phyloP scores from a whole-genome alignment of 2,113 vertebrate species.

The Nannobrachium achirus region DNA sequence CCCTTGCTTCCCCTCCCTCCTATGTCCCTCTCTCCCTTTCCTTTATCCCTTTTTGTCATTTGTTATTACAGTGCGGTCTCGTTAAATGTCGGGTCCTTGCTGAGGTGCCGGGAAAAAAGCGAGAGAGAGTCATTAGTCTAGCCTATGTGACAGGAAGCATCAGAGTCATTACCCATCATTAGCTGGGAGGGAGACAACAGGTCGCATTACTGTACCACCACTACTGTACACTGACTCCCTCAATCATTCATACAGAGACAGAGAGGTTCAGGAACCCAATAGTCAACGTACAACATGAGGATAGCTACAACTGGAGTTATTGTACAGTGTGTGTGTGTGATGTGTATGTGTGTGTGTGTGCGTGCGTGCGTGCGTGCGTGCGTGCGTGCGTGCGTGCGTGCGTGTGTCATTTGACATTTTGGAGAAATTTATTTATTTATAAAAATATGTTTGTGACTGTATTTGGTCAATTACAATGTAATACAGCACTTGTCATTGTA shows the following conservation, averaged over 20 bases:
- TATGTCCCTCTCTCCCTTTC: background rate
- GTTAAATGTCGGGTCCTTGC: constrained; percentile 56
- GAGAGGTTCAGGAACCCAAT: constrained; percentile 34
- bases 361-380: background rate
- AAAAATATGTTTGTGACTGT: no score
- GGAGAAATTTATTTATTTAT: no score
- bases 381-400: background rate
- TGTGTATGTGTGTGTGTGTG: background rate
- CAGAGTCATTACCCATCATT: constrained; percentile 61
- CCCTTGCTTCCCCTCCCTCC: background rate
- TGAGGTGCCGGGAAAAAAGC: constrained; percentile 36
- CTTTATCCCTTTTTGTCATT: background rate
- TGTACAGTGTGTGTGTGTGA: background rate
- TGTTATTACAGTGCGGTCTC: constrained; percentile 13
- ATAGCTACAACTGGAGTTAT: background rate
- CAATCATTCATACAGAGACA: constrained; percentile 30
- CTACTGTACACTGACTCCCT: constrained; percentile 8
- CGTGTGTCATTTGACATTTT: no score
- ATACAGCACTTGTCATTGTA: no score
- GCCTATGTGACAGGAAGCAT: constrained; percentile 50
- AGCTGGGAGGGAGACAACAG: constrained; percentile 47
- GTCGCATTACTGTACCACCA: constrained; percentile 22
- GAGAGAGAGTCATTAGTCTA: constrained; percentile 43
- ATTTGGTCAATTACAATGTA: no score
- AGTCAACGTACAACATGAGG: constrained; percentile 3